phyloP scores from a whole-genome alignment of 2,113 vertebrate species.

The Spilogale gracilis region DNA sequence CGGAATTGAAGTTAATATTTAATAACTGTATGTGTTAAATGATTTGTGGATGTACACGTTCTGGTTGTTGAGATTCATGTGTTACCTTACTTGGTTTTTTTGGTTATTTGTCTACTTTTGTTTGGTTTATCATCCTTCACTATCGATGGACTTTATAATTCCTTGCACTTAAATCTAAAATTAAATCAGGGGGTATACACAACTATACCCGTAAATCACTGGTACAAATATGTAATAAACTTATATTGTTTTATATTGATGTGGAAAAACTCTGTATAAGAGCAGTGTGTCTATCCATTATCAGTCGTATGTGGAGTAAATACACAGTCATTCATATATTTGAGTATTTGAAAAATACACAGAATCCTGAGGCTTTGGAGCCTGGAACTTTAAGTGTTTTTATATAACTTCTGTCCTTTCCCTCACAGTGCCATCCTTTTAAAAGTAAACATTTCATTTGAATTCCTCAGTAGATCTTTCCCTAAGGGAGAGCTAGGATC shows the following conservation, averaged over 20 bases:
- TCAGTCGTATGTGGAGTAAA: background rate
- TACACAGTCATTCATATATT: background rate
- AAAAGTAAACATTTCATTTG: background rate
- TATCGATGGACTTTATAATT: background rate
- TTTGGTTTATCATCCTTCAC: background rate
- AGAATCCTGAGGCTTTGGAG: background rate
- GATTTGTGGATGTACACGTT: background rate
- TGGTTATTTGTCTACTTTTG: background rate
- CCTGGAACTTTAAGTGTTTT: background rate
- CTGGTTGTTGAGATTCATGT: background rate
- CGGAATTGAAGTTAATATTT: background rate
- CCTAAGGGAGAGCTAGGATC: background rate
- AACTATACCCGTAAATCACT: background rate
- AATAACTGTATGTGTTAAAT: background rate
- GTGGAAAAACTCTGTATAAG: background rate
- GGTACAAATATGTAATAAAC: background rate
- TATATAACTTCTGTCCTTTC: background rate
- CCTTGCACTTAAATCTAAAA: conserved; percentile 8
- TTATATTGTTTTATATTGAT: background rate
- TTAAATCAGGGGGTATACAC: background rate
- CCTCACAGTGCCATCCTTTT: background rate
- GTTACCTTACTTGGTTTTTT: background rate
- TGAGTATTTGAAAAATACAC: background rate
- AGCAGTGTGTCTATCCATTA: background rate
- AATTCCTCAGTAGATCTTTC: conserved; percentile 28